Conservation (phyloP, 2,888 invertebrate genomes). For the Trissolcus brochymenae region DNA sequence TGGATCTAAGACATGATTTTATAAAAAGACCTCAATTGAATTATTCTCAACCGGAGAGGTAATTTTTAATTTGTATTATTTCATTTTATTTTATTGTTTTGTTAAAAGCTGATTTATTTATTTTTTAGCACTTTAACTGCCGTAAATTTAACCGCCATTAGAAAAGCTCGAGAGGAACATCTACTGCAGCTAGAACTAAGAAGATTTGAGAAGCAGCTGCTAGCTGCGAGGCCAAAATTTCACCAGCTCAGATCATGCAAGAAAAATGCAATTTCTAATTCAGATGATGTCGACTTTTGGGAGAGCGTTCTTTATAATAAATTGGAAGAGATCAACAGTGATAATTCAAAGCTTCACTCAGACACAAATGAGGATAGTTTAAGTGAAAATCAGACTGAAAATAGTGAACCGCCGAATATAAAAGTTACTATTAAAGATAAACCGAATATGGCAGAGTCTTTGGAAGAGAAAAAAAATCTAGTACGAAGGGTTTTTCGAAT, state of each 20-base stretch:
- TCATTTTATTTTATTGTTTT: not conserved
- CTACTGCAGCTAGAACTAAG: conserved; percentile 64
- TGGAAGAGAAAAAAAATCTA: conserved; percentile 52
- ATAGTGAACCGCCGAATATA: conserved; percentile 60
- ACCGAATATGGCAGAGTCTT: conserved; percentile 43
- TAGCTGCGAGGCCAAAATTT: conserved; percentile 61
- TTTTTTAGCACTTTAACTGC: conserved; percentile 60
- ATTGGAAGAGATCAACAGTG: too few species aligned
- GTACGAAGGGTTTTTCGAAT: conserved; percentile 61
- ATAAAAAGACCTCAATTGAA: conserved; percentile 47
- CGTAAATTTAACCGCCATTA: conserved; percentile 60
- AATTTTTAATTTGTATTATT: not conserved
- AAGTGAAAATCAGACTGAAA: not conserved
- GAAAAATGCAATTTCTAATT: conserved; percentile 58
- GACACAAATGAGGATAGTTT: conserved; percentile 19
- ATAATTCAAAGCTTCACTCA: not conserved
- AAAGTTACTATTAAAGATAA: conserved; percentile 70
- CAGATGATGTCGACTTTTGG: conserved; percentile 67
- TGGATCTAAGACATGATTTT: conserved; percentile 66
- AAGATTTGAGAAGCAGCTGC: conserved; percentile 64
- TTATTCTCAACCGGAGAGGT: not conserved
- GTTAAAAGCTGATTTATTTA: too few species aligned
- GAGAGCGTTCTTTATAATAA: not conserved
- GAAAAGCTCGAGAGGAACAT: conserved; percentile 63
- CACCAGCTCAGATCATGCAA: conserved; percentile 59